Evolutionary conservation across 1,140 invertebrate genomes (phyloP).

Genomic region (Procambarus virginalis): DNA sequence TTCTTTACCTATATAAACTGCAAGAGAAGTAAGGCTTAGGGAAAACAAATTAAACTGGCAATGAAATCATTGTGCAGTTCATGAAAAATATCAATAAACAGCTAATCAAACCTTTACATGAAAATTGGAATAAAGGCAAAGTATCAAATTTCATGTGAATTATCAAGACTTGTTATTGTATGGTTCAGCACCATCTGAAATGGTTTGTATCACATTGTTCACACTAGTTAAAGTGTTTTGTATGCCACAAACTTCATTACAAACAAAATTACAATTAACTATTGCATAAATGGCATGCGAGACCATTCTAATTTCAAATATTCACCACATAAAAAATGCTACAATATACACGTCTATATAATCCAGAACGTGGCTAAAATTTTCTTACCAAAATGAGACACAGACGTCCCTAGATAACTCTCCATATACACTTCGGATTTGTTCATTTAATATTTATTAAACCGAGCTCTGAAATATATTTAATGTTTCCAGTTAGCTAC

Average conservation of each 20-base stretch:
- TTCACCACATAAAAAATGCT: not conserved
- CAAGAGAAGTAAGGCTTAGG: conserved; percentile 8
- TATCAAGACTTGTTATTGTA: conserved; percentile 15
- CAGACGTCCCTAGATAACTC: no score
- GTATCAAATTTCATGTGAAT: conserved; percentile 1
- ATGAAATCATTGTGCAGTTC: conserved; percentile 33
- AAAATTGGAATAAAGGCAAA: conserved; percentile 11
- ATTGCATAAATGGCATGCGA: no score
- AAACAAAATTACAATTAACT: not conserved
- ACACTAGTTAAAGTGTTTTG: conserved; percentile 33
- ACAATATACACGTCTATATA: not conserved
- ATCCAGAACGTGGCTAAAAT: no score
- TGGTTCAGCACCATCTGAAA: conserved; percentile 63
- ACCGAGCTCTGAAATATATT: not conserved
- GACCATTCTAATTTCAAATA: no score
- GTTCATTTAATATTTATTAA: not conserved
- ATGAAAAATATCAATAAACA: conserved; percentile 7
- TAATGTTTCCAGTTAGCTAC: not conserved
- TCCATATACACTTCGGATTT: no score
- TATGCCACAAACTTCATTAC: not conserved
- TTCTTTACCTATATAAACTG: conserved; percentile 40
- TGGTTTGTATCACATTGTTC: conserved; percentile 57
- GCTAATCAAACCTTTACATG: conserved; percentile 26
- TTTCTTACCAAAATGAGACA: no score
- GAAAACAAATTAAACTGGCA: not conserved